These are phyloP conservation scores for Linurgus olivaceus DNA, from an alignment of 2,797 vertebrate species.

Conservation along the genomic window DNA sequence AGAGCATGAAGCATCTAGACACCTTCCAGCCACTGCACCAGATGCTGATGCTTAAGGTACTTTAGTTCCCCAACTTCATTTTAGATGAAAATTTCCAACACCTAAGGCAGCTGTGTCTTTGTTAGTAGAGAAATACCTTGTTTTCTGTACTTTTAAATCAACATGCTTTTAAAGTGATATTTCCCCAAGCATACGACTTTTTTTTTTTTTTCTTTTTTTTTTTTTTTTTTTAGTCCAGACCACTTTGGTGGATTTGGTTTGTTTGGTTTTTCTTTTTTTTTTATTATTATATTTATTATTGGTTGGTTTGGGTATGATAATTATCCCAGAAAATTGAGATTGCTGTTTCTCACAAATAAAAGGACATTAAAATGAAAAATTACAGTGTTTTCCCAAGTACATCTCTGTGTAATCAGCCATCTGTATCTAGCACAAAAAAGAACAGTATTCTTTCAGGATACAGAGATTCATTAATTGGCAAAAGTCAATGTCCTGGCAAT, in stretches of 20 bases:
- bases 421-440: not conserved
- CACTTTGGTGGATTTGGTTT: not conserved
- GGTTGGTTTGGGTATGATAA: not conserved
- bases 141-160: not conserved
- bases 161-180: not conserved
- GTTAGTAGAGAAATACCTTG: not conserved
- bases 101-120: not conserved
- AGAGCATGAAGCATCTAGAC: not conserved
- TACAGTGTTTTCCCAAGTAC: not conserved
- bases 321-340: not conserved
- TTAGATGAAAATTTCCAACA: not conserved
- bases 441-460: not conserved
- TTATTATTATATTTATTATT: not conserved
- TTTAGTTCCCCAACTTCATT: not conserved
- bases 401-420: not conserved
- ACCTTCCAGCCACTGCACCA: not conserved
- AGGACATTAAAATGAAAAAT: not conserved
- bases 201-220: not conserved
- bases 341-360: not conserved
- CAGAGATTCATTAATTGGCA: not conserved
- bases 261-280: not conserved
- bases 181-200: not conserved
- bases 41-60: not conserved
- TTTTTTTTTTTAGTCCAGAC: not conserved
- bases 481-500: not conserved